Percentiles rank a stretch among this genome's conserved stretches.
Conservation (phyloP, 2,797 vertebrate species). For the Crenichthys baileyi region DNA sequence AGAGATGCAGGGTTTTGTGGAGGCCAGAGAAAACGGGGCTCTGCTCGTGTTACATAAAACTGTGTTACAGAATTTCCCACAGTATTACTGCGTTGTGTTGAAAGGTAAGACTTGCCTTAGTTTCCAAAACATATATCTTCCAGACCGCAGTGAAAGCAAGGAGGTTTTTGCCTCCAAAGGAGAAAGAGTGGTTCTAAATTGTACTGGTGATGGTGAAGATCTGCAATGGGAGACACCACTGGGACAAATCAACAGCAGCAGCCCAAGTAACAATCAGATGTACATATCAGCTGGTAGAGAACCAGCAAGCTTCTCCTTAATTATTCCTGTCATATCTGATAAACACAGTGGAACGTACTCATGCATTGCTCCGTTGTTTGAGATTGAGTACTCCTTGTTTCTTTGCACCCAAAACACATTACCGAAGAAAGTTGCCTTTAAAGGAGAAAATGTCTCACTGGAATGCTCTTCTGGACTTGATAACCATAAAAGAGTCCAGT, state of each 20-base stretch:
- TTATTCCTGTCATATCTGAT: constrained; percentile 55
- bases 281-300: constrained; percentile 25
- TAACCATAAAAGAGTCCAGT: constrained; percentile 54
- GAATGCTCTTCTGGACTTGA: constrained; percentile 39
- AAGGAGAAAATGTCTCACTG: constrained; percentile 33
- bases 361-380: constrained; percentile 51
- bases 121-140: constrained; percentile 64
- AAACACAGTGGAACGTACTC: constrained; percentile 67
- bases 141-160: constrained; percentile 31
- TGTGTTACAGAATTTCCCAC: constrained; percentile 30
- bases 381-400: constrained; percentile 58
- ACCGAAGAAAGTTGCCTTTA: neutral
- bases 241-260: constrained; percentile 50
- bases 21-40: constrained; percentile 56
- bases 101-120: constrained; percentile 60
- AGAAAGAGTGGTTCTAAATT: constrained; percentile 69
- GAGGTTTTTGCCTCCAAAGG: constrained; percentile 60
- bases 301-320: constrained; percentile 56
- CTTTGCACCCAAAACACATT: constrained; percentile 59
- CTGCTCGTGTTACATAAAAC: constrained; percentile 51
- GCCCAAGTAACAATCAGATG: constrained; percentile 25
- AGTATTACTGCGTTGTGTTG: constrained; percentile 72
- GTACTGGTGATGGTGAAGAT: constrained; percentile 41
- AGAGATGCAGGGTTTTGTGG: constrained; percentile 39
- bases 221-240: constrained; percentile 77